phyloP scores from a whole-genome alignment of 1,140 invertebrate genomes.

The Ceratina calcarata region DNA sequence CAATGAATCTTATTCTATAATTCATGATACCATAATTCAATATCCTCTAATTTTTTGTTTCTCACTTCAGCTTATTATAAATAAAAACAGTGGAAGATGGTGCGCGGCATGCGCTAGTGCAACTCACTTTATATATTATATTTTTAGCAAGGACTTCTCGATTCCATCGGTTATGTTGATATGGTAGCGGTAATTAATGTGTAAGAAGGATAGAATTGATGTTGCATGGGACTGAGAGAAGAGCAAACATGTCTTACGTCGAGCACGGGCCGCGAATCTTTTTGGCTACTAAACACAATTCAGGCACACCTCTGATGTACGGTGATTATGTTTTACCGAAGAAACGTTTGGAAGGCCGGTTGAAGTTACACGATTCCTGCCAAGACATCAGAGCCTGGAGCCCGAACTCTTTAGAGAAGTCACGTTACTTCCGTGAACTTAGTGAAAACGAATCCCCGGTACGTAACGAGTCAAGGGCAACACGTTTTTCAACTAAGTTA shows the following conservation, averaged over 20 bases:
- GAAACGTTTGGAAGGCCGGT: slow-evolving; percentile 69
- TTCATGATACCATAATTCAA: slow-evolving; percentile 21
- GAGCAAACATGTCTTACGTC: slow-evolving; percentile 68
- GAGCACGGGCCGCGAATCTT: slow-evolving; percentile 72
- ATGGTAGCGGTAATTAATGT: slow-evolving; percentile 17
- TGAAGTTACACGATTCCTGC: slow-evolving; percentile 72
- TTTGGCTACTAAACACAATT: slow-evolving; percentile 51
- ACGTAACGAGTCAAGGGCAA: slow-evolving; percentile 22
- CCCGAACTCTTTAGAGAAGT: slow-evolving; percentile 66
- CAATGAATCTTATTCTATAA: no score
- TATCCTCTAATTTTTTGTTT: slow-evolving; percentile 25
- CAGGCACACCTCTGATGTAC: slow-evolving; percentile 47
- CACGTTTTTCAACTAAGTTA: neutral
- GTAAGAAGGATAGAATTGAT: slow-evolving; percentile 1
- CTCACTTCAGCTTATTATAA: slow-evolving; percentile 52
- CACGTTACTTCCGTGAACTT: slow-evolving; percentile 72
- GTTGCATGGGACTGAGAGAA: slow-evolving; percentile 11
- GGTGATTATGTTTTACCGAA: slow-evolving; percentile 63
- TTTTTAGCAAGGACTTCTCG: slow-evolving; percentile 31
- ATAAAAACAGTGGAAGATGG: slow-evolving; percentile 45
- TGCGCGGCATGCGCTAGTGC: neutral
- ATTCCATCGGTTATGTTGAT: slow-evolving; percentile 6
- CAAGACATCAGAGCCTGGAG: slow-evolving; percentile 74
- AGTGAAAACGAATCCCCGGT: slow-evolving; percentile 66
- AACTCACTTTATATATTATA: slow-evolving; percentile 22